Conservation (phyloP, 2,888 invertebrate genomes). For the Ophonus ardosiacus region DNA sequence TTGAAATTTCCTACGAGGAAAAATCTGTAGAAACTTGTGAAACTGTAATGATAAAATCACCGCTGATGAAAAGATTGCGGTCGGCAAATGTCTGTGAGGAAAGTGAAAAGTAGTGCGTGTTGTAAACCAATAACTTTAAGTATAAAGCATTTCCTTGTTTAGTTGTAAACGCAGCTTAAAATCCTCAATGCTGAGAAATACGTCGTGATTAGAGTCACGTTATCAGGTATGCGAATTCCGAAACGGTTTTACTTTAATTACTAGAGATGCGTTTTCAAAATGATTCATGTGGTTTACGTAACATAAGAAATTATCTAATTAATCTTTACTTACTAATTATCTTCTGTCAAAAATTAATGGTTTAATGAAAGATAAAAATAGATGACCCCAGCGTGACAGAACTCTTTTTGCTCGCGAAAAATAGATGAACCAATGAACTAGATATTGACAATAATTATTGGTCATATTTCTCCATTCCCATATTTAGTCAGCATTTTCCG, state of each 20-base stretch:
- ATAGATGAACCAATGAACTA: too few species aligned
- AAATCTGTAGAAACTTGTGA: background rate
- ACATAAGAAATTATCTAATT: slow-evolving; percentile 57
- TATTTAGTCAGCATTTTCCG: too few species aligned
- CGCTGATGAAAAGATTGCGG: background rate
- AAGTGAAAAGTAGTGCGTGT: slow-evolving; percentile 8
- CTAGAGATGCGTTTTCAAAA: background rate
- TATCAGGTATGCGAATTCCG: slow-evolving; percentile 7
- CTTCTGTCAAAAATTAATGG: slow-evolving; percentile 58
- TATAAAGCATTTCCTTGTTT: slow-evolving; percentile 20
- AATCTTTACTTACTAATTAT: slow-evolving; percentile 58
- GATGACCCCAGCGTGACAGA: slow-evolving; percentile 24
- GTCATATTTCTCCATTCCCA: too few species aligned
- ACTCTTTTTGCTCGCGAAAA: too few species aligned
- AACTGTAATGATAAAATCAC: background rate
- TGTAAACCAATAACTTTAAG: background rate
- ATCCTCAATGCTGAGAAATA: background rate
- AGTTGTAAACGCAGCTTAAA: background rate
- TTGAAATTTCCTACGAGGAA: background rate
- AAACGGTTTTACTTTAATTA: slow-evolving; percentile 11
- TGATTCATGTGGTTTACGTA: slow-evolving; percentile 26
- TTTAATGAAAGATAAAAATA: slow-evolving; percentile 44
- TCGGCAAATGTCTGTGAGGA: background rate
- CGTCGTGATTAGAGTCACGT: background rate
- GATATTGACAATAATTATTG: too few species aligned